Conservation (phyloP, 2,113 vertebrate species). For the Acrocephalus kingi region DNA sequence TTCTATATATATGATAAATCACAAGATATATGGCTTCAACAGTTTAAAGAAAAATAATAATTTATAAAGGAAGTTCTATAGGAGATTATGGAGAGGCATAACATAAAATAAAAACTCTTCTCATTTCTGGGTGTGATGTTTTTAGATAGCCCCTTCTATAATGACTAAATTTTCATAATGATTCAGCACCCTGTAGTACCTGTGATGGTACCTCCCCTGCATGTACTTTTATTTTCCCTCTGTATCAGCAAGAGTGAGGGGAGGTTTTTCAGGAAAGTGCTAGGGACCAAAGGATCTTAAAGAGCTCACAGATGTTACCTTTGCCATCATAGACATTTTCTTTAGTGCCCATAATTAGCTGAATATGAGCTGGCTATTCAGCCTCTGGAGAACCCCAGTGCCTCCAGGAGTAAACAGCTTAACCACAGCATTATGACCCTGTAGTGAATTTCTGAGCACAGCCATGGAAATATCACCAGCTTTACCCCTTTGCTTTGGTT, state of each 20-base stretch:
- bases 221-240: not conserved
- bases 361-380: not conserved
- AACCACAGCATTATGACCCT: not conserved
- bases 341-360: not conserved
- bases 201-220: not conserved
- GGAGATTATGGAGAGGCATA: not conserved
- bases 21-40: not conserved
- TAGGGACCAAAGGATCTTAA: not conserved
- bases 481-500: not conserved
- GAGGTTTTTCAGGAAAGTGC: not conserved
- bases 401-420: not conserved
- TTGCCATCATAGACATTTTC: not conserved
- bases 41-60: not conserved
- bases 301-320: not conserved
- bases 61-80: not conserved
- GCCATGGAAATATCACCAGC: not conserved
- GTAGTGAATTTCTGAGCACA: not conserved
- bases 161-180: not conserved
- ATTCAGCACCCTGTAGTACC: not conserved
- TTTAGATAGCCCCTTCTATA: not conserved
- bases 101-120: not conserved
- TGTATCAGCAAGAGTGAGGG: not conserved
- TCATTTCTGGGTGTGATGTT: not conserved
- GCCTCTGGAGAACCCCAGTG: not conserved
- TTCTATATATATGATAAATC: not conserved